Base-by-base conservation (phyloP, 2,797 vertebrate species). In the Amazonetta brasiliensis region DNA sequence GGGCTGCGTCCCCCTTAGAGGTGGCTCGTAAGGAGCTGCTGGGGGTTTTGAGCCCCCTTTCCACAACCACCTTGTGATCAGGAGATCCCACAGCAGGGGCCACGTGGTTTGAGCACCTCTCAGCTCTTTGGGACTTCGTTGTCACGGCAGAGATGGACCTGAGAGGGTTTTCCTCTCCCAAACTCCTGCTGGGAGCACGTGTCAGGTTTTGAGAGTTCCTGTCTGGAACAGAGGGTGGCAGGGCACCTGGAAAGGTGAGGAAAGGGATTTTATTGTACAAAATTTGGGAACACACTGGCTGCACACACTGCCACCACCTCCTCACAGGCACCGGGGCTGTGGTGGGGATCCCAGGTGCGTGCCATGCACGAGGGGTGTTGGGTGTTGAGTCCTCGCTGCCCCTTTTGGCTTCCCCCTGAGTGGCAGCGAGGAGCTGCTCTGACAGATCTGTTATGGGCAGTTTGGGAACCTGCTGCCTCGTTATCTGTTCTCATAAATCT, bases 401-500 rank as follows among this genome's bases (percentile, higher is more conserved):
- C 19, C 75, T 89, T 28, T 33, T 59, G 64, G 15, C 76, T 82
- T 50, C 43, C 59, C 52, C 21, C 48, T 39, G 48, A 1, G n/a
- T 28, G 48, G 35, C 46, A 17, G 11, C 0, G 1, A 60, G 86
- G 33, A 66, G 39, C 69, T 55, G 71, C 56, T 35, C 33, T 52
- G 60, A 63, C 30, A 41, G 67, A 20, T 48, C 68, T 22, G 21
- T 64, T 74, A 8, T 4, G 30, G 25, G 37, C 55, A 63, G 23
- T 58, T 87, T 41, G 87, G 30, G 72, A 58, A 58, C 68, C 72
- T 78, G 68, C 60, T 58, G 77, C 60, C 66, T 90, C 66, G 9
- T 82, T 73, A 52, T 74, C 67, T 79, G 43, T 7, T n/a, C 43
- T 74, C 73, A 69, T 84, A 54, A 93, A 55, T 79, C 84, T 64